Evolutionary conservation across 2,888 invertebrate genomes (phyloP).

Genomic region (Tenthredo notha): DNA sequence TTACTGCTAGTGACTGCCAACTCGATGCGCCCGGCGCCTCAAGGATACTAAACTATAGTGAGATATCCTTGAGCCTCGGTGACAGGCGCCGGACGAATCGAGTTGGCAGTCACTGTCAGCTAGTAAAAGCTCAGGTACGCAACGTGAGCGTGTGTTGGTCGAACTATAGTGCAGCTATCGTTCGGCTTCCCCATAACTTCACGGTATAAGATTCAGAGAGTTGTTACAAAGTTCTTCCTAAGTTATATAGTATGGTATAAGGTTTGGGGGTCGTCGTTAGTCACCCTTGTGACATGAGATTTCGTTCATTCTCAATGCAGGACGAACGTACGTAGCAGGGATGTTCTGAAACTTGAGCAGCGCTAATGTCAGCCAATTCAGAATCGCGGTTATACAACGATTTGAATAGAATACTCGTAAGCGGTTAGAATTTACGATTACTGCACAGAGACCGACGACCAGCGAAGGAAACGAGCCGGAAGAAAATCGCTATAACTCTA

Average conservation of each 20-base stretch:
- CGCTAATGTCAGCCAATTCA: constrained; percentile 67
- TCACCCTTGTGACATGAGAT: constrained; percentile 9
- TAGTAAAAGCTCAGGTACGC: no score
- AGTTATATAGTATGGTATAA: not conserved
- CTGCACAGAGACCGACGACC: constrained; percentile 38
- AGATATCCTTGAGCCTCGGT: no score
- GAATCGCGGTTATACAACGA: constrained; percentile 49
- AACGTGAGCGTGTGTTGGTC: no score
- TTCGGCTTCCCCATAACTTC: no score
- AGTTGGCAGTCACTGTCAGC: no score
- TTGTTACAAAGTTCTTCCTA: not conserved
- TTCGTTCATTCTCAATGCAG: not conserved
- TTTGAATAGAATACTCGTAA: constrained; percentile 68
- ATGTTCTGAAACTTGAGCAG: not conserved
- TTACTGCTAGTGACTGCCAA: no score
- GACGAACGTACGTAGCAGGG: no score
- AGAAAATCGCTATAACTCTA: constrained; percentile 63
- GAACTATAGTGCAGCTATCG: no score
- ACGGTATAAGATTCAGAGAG: not conserved
- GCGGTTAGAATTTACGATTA: constrained; percentile 66
- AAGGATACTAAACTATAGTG: no score
- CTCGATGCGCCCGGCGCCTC: no score
- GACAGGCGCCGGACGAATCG: no score
- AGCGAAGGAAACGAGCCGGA: constrained; percentile 55
- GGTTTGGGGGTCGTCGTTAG: constrained; percentile 20